These are phyloP conservation scores for Mormyrops attenuatus DNA, from an alignment of 2,797 vertebrate species.

Conservation along the genomic window DNA sequence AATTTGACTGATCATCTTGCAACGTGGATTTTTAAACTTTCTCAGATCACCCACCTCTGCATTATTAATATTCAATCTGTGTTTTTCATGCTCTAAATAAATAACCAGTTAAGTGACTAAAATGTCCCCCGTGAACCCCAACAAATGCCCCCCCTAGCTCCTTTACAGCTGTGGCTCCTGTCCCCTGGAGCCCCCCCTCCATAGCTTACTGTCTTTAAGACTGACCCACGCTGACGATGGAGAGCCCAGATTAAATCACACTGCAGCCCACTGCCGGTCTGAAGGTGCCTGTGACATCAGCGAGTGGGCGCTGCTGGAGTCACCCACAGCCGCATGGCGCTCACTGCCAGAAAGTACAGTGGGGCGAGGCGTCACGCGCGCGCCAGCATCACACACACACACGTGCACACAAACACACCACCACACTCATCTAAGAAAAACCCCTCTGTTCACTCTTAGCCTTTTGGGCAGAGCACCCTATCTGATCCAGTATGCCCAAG, in stretches of 20 bases:
- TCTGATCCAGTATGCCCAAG: background rate
- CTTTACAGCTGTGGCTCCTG: background rate
- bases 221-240: slow-evolving; percentile 12
- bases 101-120: background rate
- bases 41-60: slow-evolving; percentile 6
- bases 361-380: background rate
- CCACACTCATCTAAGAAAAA: background rate
- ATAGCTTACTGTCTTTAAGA: background rate
- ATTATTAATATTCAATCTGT: background rate
- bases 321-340: slow-evolving; percentile 41
- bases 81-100: background rate
- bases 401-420: background rate
- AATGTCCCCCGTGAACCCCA: background rate
- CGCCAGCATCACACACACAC: background rate
- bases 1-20: background rate
- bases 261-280: slow-evolving; percentile 24
- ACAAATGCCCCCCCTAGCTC: background rate
- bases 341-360: slow-evolving; percentile 10
- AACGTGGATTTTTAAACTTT: slow-evolving; percentile 2
- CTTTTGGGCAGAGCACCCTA: background rate
- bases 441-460: background rate
- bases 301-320: slow-evolving; percentile 42
- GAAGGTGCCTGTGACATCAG: slow-evolving; percentile 42
- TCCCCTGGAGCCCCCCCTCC: background rate
- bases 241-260: slow-evolving; percentile 19